Evolutionary conservation across 2,888 invertebrate species (phyloP).

Genomic region (Dicyrtoma fusca): DNA sequence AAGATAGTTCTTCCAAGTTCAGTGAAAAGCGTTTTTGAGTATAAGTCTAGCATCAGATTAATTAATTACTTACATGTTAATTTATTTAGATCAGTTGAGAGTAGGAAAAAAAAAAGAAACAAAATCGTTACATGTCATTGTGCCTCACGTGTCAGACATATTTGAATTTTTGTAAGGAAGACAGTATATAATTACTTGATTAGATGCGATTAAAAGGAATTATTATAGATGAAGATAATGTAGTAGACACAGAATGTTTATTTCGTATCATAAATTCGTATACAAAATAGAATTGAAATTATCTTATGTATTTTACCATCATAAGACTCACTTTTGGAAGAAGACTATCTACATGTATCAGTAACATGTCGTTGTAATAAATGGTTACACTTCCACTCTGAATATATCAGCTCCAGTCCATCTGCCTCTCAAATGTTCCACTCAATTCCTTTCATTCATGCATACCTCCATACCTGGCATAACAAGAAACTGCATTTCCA

Average conservation of each 20-base stretch:
- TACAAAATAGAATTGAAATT: slow-evolving; percentile 11
- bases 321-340: slow-evolving; percentile 23
- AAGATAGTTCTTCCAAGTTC: too few relatives aligned
- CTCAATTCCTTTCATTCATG: too few relatives aligned
- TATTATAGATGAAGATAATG: not conserved
- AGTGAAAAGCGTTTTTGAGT: too few relatives aligned
- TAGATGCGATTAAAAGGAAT: slow-evolving; percentile 16
- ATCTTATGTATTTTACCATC: slow-evolving; percentile 23
- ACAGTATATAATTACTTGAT: slow-evolving; percentile 3
- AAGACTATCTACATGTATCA: slow-evolving; percentile 13
- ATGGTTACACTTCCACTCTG: slow-evolving; percentile 19
- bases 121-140: slow-evolving; percentile 14
- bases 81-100: too few relatives aligned
- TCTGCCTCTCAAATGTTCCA: not conserved
- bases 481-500: too few relatives aligned
- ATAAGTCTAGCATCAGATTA: too few relatives aligned
- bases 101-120: not conserved
- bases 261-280: slow-evolving; percentile 1
- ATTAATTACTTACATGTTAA: too few relatives aligned
- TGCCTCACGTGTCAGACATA: slow-evolving; percentile 25
- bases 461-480: too few relatives aligned
- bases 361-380: slow-evolving; percentile 19
- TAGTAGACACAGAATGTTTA: slow-evolving; percentile 3
- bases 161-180: slow-evolving; percentile 10
- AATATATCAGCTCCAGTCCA: too few relatives aligned